Evolutionary conservation across 2,797 vertebrate genomes (phyloP), one percentile per base, ranked within the genome.

Genomic region (Cirrhinus molitorella): DNA sequence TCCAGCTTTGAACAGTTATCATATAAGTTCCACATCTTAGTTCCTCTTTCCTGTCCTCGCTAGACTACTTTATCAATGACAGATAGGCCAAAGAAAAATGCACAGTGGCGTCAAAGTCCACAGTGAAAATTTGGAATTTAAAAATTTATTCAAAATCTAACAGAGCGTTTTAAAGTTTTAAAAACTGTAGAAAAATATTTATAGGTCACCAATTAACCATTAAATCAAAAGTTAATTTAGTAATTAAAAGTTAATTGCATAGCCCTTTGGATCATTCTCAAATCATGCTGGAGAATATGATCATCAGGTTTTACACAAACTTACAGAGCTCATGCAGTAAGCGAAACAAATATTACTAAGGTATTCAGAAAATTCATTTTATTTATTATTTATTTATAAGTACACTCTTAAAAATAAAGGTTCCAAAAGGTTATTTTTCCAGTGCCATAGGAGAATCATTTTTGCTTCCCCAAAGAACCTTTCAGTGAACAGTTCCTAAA

Each of bases 191-290:
- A 67, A 40, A 67, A 67, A 37, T 67, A 67, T 67, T 67, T 67
- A 67, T 67, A 67, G 65, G 19, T 40, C 34, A 40, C 65, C 13
- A 21, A 67, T 40, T 40, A 40, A 67, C 40, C 65, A 67, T 67
- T 40, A 67, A 67, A 67, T 67, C 13, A 67, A 67, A 67, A 67
- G 19, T 40, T 67, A n/a, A n/a, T 67, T 67, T n/a, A 43, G 34
- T 67, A 67, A 40, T 67, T 67, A 40, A 67, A 67, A 40, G 34
- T 67, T 67, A 67, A 67, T 67, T 40, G 34, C 65, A 12, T 4
- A 2, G 10, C 34, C 40, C 34, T 66, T 66, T 40, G 31, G 65
- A 67, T 37, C 31, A 10, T 40, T 67, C 65, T 40, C 19, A 67
- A 40, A 66, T 66, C 65, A 40, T 12, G 19, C 65, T 67, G 65